phyloP scores from a whole-genome alignment of 2,113 vertebrate species.

The Gambusia affinis region DNA sequence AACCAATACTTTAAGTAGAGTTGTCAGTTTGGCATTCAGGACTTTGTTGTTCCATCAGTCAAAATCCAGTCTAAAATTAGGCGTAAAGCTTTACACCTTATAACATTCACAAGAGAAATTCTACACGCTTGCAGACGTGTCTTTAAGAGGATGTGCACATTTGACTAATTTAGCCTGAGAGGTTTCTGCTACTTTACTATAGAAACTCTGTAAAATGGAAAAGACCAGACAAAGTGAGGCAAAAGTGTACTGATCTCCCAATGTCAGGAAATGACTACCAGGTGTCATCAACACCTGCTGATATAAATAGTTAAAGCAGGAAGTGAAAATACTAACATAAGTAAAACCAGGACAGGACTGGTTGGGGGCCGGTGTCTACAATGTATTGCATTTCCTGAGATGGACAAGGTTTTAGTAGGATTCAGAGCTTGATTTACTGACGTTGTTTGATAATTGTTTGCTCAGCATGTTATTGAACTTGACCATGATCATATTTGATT shows the following conservation, averaged over 20 bases:
- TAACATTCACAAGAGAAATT: background rate
- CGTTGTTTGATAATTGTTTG: background rate
- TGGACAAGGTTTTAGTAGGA: background rate
- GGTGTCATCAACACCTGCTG: background rate
- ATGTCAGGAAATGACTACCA: background rate
- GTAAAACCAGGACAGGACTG: background rate
- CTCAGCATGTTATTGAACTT: background rate
- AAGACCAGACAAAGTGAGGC: background rate
- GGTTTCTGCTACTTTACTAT: too few relatives aligned
- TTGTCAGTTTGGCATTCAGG: background rate
- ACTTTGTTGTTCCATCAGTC: background rate
- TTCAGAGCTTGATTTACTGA: background rate
- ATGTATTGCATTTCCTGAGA: background rate
- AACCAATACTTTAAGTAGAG: too few relatives aligned
- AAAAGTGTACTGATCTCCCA: background rate
- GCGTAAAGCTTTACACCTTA: too few relatives aligned
- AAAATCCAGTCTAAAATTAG: background rate
- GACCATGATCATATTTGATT: background rate
- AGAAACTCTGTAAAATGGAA: background rate
- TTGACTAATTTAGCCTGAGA: background rate
- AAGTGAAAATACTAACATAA: background rate
- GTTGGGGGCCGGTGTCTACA: too few relatives aligned
- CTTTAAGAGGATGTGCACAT: background rate
- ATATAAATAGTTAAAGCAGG: background rate
- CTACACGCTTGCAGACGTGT: background rate